Evolutionary conservation across 30 jellyfish, hydroid and myxozoan genomes (phyloP), one percentile per base, ranked within the genome.

Genomic region (Phacellophora camtschatica): DNA sequence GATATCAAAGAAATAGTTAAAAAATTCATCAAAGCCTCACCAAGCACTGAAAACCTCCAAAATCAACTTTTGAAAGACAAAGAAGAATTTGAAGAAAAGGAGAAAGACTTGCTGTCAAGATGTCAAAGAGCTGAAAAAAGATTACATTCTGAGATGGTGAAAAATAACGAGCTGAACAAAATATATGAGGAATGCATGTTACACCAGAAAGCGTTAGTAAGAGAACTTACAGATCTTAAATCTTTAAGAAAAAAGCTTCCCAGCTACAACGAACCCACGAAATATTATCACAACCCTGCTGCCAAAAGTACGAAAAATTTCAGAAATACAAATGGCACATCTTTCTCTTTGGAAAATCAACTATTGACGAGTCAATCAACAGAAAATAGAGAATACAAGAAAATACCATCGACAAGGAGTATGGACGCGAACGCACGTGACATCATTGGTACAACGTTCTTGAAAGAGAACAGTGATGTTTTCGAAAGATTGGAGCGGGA

Each of bases 401-500:
- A n/a, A n/a, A n/a, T n/a, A n/a, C n/a, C n/a, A n/a, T n/a, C n/a
- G n/a, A 28, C n/a, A 46, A 46, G 61, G 20, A n/a, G n/a, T n/a
- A n/a, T n/a, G n/a, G 61, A 46, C 15, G 35, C 61, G 2, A 8
- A 4, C 39, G n/a, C 62, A 2, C 28, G 18, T 10, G 82, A 64
- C 16, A 37, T 6, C 22, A 34, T 34, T 6, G 81, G 81, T 13
- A 18, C 39, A 7, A 72, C 63, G 1, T 54, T 16, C 25, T 3
- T 49, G 35, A 74, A 36, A 31, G 77, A 55, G n/a, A 29, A 50
- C 9, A 34, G 33, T 20, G 66, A 61, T 2, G 66, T 56, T 18
- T 74, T 74, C 37, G 77, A 74, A 39, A 41, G 32, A 4, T 48
- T 78, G 32, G 90, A 78, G 45, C 62, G 56, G 18, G 90, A 78